These are phyloP conservation scores for Girardinichthys multiradiatus DNA, from an alignment of 2,113 vertebrate species.

Conservation along the genomic window DNA sequence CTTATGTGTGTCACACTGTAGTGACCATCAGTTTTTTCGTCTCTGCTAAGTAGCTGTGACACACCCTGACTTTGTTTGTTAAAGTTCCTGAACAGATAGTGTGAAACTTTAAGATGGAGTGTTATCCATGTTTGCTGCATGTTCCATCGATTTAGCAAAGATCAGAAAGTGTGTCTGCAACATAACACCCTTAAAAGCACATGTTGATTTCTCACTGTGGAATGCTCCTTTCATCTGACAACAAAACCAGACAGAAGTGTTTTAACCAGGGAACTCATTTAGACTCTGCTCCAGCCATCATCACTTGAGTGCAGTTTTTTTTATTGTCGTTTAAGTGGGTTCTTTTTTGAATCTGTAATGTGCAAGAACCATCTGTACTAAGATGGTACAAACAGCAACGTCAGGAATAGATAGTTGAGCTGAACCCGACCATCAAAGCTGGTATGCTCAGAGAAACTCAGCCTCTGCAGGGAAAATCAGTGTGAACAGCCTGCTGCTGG, in stretches of 20 bases:
- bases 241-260: neutral
- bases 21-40: neutral
- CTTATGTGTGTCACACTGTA: neutral
- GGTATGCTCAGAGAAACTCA: neutral
- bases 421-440: neutral
- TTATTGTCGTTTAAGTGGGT: neutral
- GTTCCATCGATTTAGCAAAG: neutral
- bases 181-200: neutral
- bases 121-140: neutral
- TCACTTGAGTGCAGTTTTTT: neutral
- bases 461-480: neutral
- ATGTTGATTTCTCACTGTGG: neutral
- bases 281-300: neutral
- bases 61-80: neutral
- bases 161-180: neutral
- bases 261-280: neutral
- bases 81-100: neutral
- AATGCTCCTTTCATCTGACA: neutral
- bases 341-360: neutral
- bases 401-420: neutral
- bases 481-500: neutral
- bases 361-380: neutral
- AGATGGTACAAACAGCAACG: neutral
- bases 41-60: neutral
- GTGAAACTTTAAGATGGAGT: neutral